Conservation (phyloP, 1,140 invertebrate species). For the Eupristina koningsbergeri region DNA sequence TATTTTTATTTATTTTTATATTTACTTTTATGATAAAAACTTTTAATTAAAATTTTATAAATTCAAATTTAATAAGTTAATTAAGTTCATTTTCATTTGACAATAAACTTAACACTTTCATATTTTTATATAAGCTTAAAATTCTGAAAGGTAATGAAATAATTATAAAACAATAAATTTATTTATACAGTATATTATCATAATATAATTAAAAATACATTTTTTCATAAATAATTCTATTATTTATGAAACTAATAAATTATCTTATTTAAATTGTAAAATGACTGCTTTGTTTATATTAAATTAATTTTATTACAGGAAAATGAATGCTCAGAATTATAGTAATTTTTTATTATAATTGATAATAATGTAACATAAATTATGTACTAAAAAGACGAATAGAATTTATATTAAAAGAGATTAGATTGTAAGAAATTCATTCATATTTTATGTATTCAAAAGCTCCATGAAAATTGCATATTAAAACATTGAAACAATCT, state of each 20-base stretch:
- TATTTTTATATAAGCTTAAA: no score
- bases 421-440: not conserved
- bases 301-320: not conserved
- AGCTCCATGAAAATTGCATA: not conserved
- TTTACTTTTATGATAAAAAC: not conserved
- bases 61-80: no score
- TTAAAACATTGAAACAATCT: slow-evolving; percentile 37
- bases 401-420: not conserved
- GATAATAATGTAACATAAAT: not conserved
- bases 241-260: no score
- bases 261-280: no score
- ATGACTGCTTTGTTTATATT: not conserved
- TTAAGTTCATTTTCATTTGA: no score
- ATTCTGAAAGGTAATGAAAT: not conserved
- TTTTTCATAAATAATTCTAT: no score
- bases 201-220: no score
- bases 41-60: no score
- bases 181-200: no score
- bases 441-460: slow-evolving; percentile 3
- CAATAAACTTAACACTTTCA: no score
- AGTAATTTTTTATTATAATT: not conserved
- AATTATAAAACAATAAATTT: no score
- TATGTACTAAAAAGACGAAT: no score
- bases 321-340: not conserved
- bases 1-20: not conserved